Evolutionary conservation across 2,113 vertebrate genomes (phyloP).

Genomic region (Daubentonia madagascariensis): DNA sequence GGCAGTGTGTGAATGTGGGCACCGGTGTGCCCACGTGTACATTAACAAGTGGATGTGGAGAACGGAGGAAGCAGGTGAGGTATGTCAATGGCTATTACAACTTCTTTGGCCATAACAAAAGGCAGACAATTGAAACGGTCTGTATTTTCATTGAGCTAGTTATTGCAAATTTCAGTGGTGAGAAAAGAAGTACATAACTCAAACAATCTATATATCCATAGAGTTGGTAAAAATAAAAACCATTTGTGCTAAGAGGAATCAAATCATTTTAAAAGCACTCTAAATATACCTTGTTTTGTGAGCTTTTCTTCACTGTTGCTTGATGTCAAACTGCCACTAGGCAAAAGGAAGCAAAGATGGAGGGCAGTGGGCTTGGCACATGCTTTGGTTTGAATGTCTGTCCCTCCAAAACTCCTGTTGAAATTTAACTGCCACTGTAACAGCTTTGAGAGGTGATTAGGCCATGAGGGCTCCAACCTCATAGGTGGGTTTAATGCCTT

Average conservation of each 20-base stretch:
- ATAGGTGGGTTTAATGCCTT: neutral
- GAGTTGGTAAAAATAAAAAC: neutral
- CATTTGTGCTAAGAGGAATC: neutral
- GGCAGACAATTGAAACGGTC: rapidly evolving
- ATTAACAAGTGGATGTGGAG: neutral
- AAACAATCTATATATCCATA: neutral
- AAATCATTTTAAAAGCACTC: neutral
- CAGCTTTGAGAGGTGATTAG: neutral
- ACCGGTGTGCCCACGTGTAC: neutral
- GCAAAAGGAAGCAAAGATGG: neutral
- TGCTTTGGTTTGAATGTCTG: neutral
- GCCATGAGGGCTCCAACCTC: neutral
- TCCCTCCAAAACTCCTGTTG: neutral
- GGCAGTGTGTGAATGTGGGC: no score
- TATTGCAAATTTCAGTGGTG: neutral
- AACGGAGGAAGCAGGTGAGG: neutral
- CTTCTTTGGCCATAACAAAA: neutral
- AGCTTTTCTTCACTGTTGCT: neutral
- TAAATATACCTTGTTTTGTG: neutral
- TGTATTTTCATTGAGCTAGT: neutral
- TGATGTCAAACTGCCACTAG: neutral
- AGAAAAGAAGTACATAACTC: neutral
- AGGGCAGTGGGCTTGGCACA: neutral
- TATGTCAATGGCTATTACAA: neutral
- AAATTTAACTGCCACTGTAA: neutral